Base-by-base conservation (phyloP, 2,888 invertebrate genomes). In the Trachelus iudaicus region DNA sequence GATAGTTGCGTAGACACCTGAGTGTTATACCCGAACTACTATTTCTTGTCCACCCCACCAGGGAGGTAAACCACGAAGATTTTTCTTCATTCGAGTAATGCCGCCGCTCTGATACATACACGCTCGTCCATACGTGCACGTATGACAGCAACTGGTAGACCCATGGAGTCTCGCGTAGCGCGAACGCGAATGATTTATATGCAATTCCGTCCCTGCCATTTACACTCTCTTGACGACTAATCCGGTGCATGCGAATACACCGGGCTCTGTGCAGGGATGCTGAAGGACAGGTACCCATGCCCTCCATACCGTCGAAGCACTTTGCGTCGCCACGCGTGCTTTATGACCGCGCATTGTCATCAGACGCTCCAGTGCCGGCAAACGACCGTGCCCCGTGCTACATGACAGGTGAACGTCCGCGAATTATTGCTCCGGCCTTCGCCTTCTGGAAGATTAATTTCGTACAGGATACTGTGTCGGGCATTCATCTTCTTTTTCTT, bases 141-240 rank as follows among this genome's bases (percentile, higher is more conserved):
- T 15, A 31, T 12, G 56, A 15, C 56, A 56, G 30, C 71, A 71
- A 31, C 71, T 71, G 71, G 13, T 31, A 71, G 31, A 31, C 71
- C 33, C 71, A 9, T 23, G 56, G 23, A 23, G 12, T 13, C 71
- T 71, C 31, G 71, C 71, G 31, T 6, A 33, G 15, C 71, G 31
- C 12, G 74, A 74, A 74, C 37, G 74, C 74, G 6, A 75, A 85
- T 87, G 87, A 89, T 89, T 89, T 87, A 88, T 82, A 85, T 80
- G 82, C 81, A 81, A 86, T 86, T 83, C 83, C 84, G 83, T 81
- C 82, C 79, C 77, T 85, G 85, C 86, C 88, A 86, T 88, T 89
- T 87, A 87, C 87, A 87, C 84, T 85, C 85, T 81, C 83, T 81
- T 83, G 85, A 83, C 84, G 83, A 83, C 84, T 87, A 87, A 86